Base-by-base conservation (phyloP, 2,888 invertebrate genomes). In the Mimumesa dahlbomi region DNA sequence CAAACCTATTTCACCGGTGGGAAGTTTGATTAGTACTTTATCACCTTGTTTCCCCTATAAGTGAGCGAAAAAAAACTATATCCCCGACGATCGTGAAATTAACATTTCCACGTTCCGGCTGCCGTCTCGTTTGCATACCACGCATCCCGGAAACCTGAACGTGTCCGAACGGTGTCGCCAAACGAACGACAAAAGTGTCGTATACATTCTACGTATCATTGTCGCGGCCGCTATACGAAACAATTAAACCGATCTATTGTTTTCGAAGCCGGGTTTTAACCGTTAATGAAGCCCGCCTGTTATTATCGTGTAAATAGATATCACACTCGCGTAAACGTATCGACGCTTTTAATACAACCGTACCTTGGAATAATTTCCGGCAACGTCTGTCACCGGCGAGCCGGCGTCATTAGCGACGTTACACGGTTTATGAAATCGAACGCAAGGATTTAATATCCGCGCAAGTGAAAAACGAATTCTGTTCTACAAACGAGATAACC, bases 221-320 rank as follows among this genome's bases (percentile, higher is more conserved):
- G 22, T 34, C 18, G 22, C 16, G 6, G 2, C 49, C 21, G 5
- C 18, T 14, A 29, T 45, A 45, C 21, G 2, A 52, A 48, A 25
- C 57, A 29, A 68, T 67, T 52, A 48, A 45, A 52, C 38, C 50
- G 50, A 22, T 49, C 19, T 36, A 29, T 58, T 68, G 67, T 68
- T 52, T 52, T 19, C 56, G 38, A 29, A n/a, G 36, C 5, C 29
- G 13, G 22, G 38, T 50, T 68, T 46, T 48, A 48, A 52, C 52
- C 34, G 31, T 43, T 46, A 46, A 57, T 45, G 57, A 48, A 66
- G 50, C 50, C 57, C n/a, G n/a, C n/a, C n/a, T n/a, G 14, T 48
- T 48, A 63, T 45, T 43, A 56, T 25, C 43, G n/a, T 21, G 13
- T n/a, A 66, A 11, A 29, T 49, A 45, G 54, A 54, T 5, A 18